A percentile compares a stretch with the other conserved stretches of the same genome.
Conservation (phyloP, 2,888 invertebrate genomes). For the Neelides folsomi region DNA sequence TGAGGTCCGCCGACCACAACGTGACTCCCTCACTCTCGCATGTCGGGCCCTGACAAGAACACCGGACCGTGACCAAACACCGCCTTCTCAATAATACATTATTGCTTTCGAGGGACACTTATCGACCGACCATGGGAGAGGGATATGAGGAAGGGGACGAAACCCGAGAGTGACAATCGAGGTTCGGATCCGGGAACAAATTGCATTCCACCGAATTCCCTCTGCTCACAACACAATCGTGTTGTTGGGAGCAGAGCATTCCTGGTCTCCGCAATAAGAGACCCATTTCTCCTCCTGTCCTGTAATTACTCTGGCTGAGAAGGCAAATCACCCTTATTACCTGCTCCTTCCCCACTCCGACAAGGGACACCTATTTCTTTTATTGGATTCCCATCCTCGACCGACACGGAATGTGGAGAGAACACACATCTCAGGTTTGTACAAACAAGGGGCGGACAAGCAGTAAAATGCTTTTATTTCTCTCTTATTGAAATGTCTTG, state of each 20-base stretch:
- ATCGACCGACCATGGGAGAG: neutral
- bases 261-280: slow-evolving; percentile 4
- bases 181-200: slow-evolving; percentile 21
- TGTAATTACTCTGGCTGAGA: too few relatives aligned
- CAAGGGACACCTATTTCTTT: too few relatives aligned
- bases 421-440: too few relatives aligned
- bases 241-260: slow-evolving; percentile 3
- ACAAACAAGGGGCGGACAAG: too few relatives aligned
- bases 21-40: slow-evolving; percentile 16
- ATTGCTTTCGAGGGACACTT: slow-evolving; percentile 8
- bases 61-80: slow-evolving; percentile 27
- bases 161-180: slow-evolving; percentile 19
- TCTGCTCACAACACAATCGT: slow-evolving; percentile 5
- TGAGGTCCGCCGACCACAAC: slow-evolving; percentile 24
- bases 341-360: too few relatives aligned
- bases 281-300: slow-evolving; percentile 1
- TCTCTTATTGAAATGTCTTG: too few relatives aligned
- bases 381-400: too few relatives aligned
- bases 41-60: slow-evolving; percentile 26
- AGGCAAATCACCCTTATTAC: too few relatives aligned
- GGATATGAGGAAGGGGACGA: neutral
- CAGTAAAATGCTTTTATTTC: too few relatives aligned
- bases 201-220: slow-evolving; percentile 25
- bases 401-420: too few relatives aligned
- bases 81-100: slow-evolving; percentile 25